Evolutionary conservation across 1,140 invertebrate species (phyloP), one percentile per base, ranked within the genome.

Genomic region (Zaprionus ghesquierei): DNA sequence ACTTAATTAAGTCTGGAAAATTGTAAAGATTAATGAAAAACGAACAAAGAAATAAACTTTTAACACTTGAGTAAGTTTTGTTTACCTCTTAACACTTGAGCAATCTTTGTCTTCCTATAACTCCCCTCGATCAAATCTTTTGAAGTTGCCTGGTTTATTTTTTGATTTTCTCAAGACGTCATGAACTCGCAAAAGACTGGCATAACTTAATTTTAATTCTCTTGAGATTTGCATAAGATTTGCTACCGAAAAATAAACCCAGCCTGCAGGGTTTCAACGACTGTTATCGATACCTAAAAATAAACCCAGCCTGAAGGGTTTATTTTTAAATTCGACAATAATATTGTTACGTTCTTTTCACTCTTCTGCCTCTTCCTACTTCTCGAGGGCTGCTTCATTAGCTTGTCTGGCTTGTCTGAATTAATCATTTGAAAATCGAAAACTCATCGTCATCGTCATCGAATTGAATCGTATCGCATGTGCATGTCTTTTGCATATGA

Each of bases 401-500:
- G n/a, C 22, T 27, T 50, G 49, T 50, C 23, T 50, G 3, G 41
- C 41, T 2, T 15, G n/a, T n/a, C n/a, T n/a, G n/a, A n/a, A 46
- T 20, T 46, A 46, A 46, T 46, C 41, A 46, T 12, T 46, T 46
- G 41, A 20, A 46, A 20, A 46, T 46, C 41, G 41, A 46, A 46
- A 46, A 46, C 41, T 46, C 18, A 46, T 27, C 12, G 38, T 66
- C 35, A 38, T 41, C 33, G 33, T 6, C 12, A 35, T 35, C 33
- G 13, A 35, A 35, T 38, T 6, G 35, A 38, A 56, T 33, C 44
- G 55, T 51, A 51, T 60, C 58, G 44, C 22, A 41, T 25, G 25
- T 61, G 41, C 58, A 60, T 46, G 56, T 41, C 15, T 51, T 38
- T 29, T 38, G 31, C 49, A 62, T 62, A 62, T 51, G 41, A 46